Conservation (phyloP, 2,797 vertebrate species). For the Takifugu ocellatus region DNA sequence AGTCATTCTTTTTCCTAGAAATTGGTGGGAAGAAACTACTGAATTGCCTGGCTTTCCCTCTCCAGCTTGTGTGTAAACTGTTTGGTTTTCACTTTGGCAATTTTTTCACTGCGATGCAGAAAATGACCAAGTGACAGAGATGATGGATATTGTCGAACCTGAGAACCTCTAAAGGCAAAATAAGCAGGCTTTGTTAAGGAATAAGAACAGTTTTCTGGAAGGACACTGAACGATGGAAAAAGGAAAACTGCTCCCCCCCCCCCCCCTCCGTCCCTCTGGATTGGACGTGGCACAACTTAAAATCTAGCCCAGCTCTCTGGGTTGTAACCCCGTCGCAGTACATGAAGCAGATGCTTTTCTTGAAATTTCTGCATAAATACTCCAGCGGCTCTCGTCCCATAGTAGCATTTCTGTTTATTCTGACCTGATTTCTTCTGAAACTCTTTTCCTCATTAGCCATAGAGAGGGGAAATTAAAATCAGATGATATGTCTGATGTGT, state of each 20-base stretch:
- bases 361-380: background rate
- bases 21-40: no score
- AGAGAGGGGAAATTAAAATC: background rate
- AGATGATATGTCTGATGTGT: background rate
- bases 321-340: background rate
- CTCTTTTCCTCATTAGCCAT: constrained; percentile 1
- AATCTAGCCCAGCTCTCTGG: constrained; percentile 4
- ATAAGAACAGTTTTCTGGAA: background rate
- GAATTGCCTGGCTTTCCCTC: no score
- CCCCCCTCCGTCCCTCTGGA: constrained; percentile 10
- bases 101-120: no score
- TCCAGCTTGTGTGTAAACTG: no score
- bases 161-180: background rate
- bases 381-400: background rate
- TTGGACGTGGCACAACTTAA: constrained; percentile 5
- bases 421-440: background rate
- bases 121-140: no score
- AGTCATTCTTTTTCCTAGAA: no score
- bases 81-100: no score
- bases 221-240: no score
- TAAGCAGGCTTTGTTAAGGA: background rate
- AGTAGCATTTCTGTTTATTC: background rate
- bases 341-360: background rate
- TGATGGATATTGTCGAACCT: no score
- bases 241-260: no score